These are phyloP conservation scores for Spilarctia lutea DNA, from an alignment of 2,888 invertebrate genomes.

Conservation along the genomic window DNA sequence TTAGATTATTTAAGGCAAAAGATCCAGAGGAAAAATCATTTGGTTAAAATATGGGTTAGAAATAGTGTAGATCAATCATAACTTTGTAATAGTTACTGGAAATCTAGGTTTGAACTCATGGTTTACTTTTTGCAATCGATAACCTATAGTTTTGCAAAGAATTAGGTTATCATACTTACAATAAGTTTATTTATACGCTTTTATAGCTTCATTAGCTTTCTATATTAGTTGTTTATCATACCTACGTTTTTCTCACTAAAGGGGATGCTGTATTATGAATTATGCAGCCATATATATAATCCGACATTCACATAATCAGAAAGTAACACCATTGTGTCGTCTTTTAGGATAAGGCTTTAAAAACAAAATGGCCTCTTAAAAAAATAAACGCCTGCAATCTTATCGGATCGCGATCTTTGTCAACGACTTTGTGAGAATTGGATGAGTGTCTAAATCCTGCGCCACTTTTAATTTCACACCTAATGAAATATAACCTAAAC, in stretches of 20 bases:
- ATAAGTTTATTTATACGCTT: neutral
- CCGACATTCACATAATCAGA: neutral
- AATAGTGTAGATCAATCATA: too few relatives aligned
- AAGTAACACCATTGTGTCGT: slow-evolving; percentile 13
- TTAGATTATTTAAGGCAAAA: too few relatives aligned
- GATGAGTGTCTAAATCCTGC: slow-evolving; percentile 4
- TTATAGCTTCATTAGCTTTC: neutral
- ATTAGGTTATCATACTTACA: neutral
- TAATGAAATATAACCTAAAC: neutral
- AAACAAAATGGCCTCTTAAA: slow-evolving; percentile 15
- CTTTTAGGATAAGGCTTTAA: slow-evolving; percentile 3
- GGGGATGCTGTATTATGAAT: neutral
- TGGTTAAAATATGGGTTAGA: too few relatives aligned
- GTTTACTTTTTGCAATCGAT: neutral
- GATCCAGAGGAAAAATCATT: too few relatives aligned
- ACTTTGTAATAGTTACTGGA: neutral
- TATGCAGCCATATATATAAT: neutral
- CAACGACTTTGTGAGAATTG: slow-evolving; percentile 1
- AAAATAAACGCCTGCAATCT: slow-evolving; percentile 17
- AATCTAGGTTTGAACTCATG: neutral
- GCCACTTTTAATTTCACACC: neutral
- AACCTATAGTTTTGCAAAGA: neutral
- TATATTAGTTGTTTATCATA: too few relatives aligned
- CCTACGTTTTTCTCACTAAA: too few relatives aligned
- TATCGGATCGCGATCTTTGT: slow-evolving; percentile 6